Evolutionary conservation across 2,888 invertebrate species (phyloP).

Genomic region (Nymphalis polychloros): DNA sequence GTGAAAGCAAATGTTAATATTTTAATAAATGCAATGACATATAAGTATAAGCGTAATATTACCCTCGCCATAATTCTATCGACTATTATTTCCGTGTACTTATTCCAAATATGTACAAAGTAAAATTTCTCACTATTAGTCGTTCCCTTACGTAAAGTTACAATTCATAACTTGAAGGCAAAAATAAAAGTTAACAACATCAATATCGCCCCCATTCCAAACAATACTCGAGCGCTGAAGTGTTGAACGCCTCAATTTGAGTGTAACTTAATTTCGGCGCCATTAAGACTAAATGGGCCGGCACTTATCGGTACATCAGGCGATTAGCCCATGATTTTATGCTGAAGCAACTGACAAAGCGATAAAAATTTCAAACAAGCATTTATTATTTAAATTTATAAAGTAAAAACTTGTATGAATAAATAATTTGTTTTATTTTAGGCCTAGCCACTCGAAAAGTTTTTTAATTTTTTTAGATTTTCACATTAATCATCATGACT

Average conservation of each 20-base stretch:
- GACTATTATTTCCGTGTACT: no score
- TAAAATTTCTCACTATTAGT: no score
- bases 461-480: no score
- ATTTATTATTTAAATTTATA: not conserved
- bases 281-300: slow-evolving; percentile 67
- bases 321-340: slow-evolving; percentile 55
- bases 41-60: no score
- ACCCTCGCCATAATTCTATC: no score
- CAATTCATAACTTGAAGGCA: not conserved
- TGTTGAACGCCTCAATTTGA: slow-evolving; percentile 49
- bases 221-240: slow-evolving; percentile 24
- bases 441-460: no score
- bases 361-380: slow-evolving; percentile 2
- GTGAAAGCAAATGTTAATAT: no score
- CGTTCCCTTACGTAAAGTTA: not conserved
- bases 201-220: slow-evolving; percentile 6
- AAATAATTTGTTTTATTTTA: no score
- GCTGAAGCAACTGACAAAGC: slow-evolving; percentile 46
- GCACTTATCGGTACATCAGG: slow-evolving; percentile 66
- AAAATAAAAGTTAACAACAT: slow-evolving; percentile 4
- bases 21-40: no score
- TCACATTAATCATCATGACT: no score
- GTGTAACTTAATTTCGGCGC: slow-evolving; percentile 70
- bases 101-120: no score
- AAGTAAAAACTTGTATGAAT: no score